Percentiles rank a stretch among this genome's conserved stretches.
phyloP scores from a whole-genome alignment of 2,888 invertebrate species.

The Allygus modestus region DNA sequence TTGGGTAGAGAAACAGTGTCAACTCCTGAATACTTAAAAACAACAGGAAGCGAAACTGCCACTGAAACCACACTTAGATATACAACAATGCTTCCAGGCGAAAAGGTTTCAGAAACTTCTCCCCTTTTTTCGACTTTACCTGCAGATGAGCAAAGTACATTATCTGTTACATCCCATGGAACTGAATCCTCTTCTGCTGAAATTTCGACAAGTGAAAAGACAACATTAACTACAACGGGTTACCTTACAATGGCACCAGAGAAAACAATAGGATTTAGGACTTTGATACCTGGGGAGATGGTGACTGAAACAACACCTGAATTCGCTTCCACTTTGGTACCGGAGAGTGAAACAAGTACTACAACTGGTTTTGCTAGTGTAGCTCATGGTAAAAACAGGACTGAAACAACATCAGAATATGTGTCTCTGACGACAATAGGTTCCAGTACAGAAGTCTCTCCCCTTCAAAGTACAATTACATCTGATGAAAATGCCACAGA shows the following conservation, averaged over 20 bases:
- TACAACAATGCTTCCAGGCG: neutral
- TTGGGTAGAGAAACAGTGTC: neutral
- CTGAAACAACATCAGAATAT: neutral
- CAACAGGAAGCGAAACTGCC: neutral
- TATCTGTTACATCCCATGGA: neutral
- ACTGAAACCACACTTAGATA: neutral
- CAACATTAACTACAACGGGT: neutral
- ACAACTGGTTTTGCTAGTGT: neutral
- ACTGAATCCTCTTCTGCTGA: neutral
- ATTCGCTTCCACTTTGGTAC: neutral
- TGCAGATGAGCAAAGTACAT: neutral
- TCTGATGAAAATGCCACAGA: neutral
- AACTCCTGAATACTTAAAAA: neutral
- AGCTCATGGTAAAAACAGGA: neutral
- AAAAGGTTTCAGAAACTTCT: neutral
- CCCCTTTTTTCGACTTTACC: neutral
- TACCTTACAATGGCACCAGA: neutral
- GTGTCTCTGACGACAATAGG: neutral
- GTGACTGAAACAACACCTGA: constrained; percentile 17
- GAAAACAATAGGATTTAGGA: neutral
- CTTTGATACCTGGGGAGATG: neutral
- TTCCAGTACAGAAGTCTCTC: neutral
- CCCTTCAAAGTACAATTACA: neutral
- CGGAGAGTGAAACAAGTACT: neutral
- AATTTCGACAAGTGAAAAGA: neutral